Base-by-base conservation (phyloP, 2,113 vertebrate genomes). In the Siniperca chuatsi region DNA sequence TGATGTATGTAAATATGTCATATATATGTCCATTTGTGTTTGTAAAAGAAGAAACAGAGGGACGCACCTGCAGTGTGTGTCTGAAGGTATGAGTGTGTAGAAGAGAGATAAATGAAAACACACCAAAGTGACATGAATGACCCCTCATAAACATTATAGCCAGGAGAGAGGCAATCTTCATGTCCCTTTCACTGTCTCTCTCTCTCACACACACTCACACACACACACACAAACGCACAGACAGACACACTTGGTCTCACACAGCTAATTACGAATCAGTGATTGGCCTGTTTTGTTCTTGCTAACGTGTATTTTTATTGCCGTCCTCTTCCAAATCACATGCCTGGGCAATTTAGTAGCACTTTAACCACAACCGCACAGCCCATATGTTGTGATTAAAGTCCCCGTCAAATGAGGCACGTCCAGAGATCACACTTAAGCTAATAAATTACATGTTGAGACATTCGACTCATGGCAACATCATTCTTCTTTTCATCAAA, bases 301-400 rank as follows among this genome's bases (percentile, higher is more conserved):
- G 29, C 79, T 92, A 89, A 87, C 80, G 86, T 2, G 20, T 66
- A 46, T 73, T 86, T 91, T 91, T 90, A 86, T 87, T 71, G 57
- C 75, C 11, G 12, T 62, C 54, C 79, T 86, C 67, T 68, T 85
- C 66, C 35, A 82, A 91, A 84, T 82, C 81, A 69, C 88, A 84
- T 73, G 80, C 73, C 71, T 61, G 65, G 6, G 48, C 64, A 73
- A 78, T 92, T 89, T 82, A 86, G 70, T 52, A 57, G 37, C 65
- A 55, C 71, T 88, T 78, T 77, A 77, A 12, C 44, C 16, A 15
- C 67, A 21, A 6, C 57, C 21, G 5, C 68, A 10, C 48, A 52
- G 72, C 69, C 62, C 42, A 37, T 33, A 50, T 77, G 83, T 69
- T 58, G 46, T 72, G 76, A 75, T 89, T 79, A 83, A 75, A 77